phyloP scores from a whole-genome alignment of 2,888 invertebrate species.

The Aelia acuminata region DNA sequence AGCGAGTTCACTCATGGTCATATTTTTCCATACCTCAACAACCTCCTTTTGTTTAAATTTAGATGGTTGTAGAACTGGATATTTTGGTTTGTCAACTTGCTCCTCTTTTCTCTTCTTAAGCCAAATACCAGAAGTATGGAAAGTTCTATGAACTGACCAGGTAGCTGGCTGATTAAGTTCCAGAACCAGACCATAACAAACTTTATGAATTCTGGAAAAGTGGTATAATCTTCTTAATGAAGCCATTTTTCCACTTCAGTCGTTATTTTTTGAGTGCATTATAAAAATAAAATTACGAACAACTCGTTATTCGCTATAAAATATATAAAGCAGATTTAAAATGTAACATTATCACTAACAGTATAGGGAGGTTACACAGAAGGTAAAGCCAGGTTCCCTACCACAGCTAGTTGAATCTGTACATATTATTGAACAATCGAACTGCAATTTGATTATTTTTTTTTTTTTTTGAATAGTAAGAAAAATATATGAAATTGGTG shows the following conservation, averaged over 20 bases:
- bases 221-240: slow-evolving; percentile 29
- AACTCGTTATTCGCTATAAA: background rate
- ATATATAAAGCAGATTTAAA: background rate
- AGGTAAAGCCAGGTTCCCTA: background rate
- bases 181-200: slow-evolving; percentile 3
- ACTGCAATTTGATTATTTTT: background rate
- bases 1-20: slow-evolving; percentile 85
- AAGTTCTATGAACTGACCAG: slow-evolving; percentile 58
- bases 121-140: slow-evolving; percentile 62
- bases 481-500: no score
- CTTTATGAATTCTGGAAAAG: slow-evolving; percentile 24
- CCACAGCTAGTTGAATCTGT: background rate
- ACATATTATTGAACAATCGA: background rate
- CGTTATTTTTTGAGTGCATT: background rate
- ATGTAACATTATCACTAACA: background rate
- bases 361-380: background rate
- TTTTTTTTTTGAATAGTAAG: background rate
- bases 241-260: background rate
- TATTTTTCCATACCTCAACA: slow-evolving; percentile 83
- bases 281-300: background rate
- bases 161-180: slow-evolving; percentile 51
- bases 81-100: slow-evolving; percentile 53
- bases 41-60: slow-evolving; percentile 68
- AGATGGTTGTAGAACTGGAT: slow-evolving; percentile 58
- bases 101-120: slow-evolving; percentile 62